Evolutionary conservation across 2,797 vertebrate genomes (phyloP), one percentile per base, ranked within the genome.

Genomic region (Esox lucius): DNA sequence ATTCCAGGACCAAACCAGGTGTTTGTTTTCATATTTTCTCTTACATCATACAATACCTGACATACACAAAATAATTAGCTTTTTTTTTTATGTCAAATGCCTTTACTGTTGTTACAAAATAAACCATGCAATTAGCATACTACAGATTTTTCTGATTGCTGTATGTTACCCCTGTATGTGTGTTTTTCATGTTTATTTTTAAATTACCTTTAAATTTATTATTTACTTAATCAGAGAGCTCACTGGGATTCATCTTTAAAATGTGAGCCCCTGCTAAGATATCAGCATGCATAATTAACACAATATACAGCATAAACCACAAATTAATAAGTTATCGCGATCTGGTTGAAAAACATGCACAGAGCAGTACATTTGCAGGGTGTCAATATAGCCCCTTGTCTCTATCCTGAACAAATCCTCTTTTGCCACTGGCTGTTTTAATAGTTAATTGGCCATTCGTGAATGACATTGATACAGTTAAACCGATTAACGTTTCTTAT

Each of bases 101-200:
- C 28, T 31, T 31, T 31, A 31, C 3, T 31, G 1, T 31, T 31
- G 74, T 68, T 80, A 75, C 56, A 83, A 84, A 87, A 84, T 72
- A 84, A 84, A 84, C n/a, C 53, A 67, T 24, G n/a, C 35, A 70
- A 70, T 70, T 26, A 70, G n/a, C 39, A 26, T 19, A 8, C n/a
- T n/a, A 19, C 19, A 35, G 13, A 0, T 33, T 35, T 33, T 35
- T 33, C 16, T 33, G 31, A 66, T 66, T 9, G 59, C 24, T 28
- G 78, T 67, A 66, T 80, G 81, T 72, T 81, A 73, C 78, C 84
- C 19, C 73, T 61, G 61, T 76, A 48, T 9, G 11, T 28, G 33
- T 16, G 68, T 73, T 81, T 80, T 80, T 76, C 74, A 78, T 76
- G 68, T 84, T 86, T 79, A 76, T 75, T 80, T 72, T 76, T 59